Evolutionary conservation across 2,888 invertebrate species (phyloP), one percentile per base, ranked within the genome.

Genomic region (Stenolophus ochropezus): DNA sequence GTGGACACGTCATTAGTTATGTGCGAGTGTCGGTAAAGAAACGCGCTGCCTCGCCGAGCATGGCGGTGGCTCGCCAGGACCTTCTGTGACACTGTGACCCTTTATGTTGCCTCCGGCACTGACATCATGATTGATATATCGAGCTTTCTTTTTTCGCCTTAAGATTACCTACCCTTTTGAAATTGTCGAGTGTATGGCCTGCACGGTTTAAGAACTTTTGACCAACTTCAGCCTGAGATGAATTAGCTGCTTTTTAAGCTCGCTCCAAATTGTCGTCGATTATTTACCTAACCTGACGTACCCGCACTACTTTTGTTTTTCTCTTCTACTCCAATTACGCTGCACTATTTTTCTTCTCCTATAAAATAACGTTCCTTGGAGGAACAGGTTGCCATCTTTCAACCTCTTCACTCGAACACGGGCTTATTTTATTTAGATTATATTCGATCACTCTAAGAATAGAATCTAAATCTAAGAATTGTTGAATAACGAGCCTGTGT

Each of bases 41-140:
- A 86, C 86, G 86, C 79, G 71, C 80, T 79, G 69, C 79, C 71
- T 69, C 18, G 27, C 53, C 75, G 53, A 49, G 51, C 47, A 58
- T 27, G 20, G 20, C 78, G 78, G 71, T 71, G 79, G 79, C 47
- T 80, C 80, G 56, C 73, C 47, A 73, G 56, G 86, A 85, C 86
- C 86, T 85, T 85, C 85, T 84, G 84, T 86, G 86, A 85, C 87
- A 86, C 86, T 85, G 84, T 73, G 75, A 74, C 85, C 84, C 85
- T 85, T 85, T 86, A 85, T 86, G 85, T 80, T 80, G 69, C 73
- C 73, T 80, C 69, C 56, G 84, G 83, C 77, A 83, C 85, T 85
- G 85, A 85, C 86, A 86, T 86, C 86, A 85, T 86, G 87, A 87
- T 87, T 87, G 86, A 87, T 87, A 85, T 85, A 85, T 86, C 85